Conservation (phyloP, 2,888 invertebrate species). For the Pristionchus maxplancki region DNA sequence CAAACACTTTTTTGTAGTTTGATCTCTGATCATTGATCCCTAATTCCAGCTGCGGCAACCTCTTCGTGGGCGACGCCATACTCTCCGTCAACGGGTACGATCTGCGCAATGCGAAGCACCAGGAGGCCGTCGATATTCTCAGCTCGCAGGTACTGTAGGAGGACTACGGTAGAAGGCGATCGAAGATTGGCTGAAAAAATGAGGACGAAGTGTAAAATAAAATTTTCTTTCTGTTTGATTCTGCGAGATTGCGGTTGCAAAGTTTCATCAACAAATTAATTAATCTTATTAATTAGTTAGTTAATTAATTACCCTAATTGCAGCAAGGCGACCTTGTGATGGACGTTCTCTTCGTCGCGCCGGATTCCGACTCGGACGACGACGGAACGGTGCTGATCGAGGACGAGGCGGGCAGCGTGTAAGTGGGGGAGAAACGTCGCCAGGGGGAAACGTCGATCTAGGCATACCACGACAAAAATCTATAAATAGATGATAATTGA, state of each 20-base stretch:
- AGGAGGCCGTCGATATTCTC: constrained; percentile 87
- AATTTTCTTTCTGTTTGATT: too few relatives aligned
- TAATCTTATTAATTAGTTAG: constrained; percentile 19
- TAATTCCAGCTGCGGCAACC: constrained; percentile 72
- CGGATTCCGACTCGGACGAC: constrained; percentile 83
- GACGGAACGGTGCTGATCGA: constrained; percentile 77
- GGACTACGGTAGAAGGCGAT: not conserved
- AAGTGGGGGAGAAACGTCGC: constrained; percentile 48
- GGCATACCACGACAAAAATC: too few relatives aligned
- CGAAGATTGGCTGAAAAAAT: not conserved
- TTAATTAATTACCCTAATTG: constrained; percentile 48
- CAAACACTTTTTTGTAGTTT: not conserved
- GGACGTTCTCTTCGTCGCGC: constrained; percentile 87
- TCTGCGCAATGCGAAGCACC: constrained; percentile 87
- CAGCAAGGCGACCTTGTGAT: constrained; percentile 85
- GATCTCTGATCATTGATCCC: constrained; percentile 33
- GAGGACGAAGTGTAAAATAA: too few relatives aligned
- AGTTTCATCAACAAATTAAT: too few relatives aligned
- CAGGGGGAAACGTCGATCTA: not conserved
- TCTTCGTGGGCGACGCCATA: constrained; percentile 90
- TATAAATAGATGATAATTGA: not conserved
- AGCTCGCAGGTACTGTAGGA: constrained; percentile 83
- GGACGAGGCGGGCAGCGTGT: constrained; percentile 70
- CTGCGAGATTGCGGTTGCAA: too few relatives aligned
- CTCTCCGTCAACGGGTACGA: constrained; percentile 88